phyloP scores from a whole-genome alignment of 2,888 invertebrate genomes.

The Formica aserva region DNA sequence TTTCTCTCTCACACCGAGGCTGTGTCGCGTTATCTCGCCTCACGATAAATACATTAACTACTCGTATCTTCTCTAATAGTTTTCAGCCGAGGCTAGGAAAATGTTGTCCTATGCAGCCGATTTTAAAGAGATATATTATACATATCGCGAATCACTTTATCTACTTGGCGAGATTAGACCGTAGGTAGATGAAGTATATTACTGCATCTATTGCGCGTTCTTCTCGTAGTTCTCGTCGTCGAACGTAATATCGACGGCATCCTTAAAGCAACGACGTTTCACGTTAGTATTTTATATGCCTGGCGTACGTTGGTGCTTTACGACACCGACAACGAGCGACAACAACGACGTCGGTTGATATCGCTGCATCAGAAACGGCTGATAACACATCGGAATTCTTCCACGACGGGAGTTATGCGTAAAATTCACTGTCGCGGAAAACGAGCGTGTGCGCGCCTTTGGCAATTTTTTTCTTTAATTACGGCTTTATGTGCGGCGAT shows the following conservation, averaged over 20 bases:
- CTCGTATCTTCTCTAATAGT: conserved; percentile 76
- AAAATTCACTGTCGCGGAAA: conserved; percentile 44
- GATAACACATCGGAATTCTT: conserved; percentile 40
- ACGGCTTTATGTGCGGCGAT: conserved; percentile 29
- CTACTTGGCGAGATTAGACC: conserved; percentile 40
- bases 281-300: conserved; percentile 29
- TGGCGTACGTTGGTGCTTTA: conserved; percentile 23
- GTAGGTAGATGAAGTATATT: conserved; percentile 36
- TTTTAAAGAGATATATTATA: conserved; percentile 43
- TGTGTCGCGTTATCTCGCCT: conserved; percentile 68
- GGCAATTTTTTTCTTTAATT: conserved; percentile 55
- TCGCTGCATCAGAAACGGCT: conserved; percentile 32
- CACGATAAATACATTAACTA: conserved; percentile 75
- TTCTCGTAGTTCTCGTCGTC: not conserved
- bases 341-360: conserved; percentile 9
- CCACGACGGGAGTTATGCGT: conserved; percentile 31
- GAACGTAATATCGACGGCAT: conserved; percentile 13
- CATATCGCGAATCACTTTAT: conserved; percentile 30
- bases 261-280: conserved; percentile 16
- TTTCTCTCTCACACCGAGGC: conserved; percentile 64
- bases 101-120: conserved; percentile 66
- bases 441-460: conserved; percentile 28
- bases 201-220: conserved; percentile 21
- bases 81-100: conserved; percentile 71
- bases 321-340: not conserved